Evolutionary conservation across 2,113 vertebrate genomes (phyloP), one percentile per base, ranked within the genome.

Genomic region (Psittacara wagleri): DNA sequence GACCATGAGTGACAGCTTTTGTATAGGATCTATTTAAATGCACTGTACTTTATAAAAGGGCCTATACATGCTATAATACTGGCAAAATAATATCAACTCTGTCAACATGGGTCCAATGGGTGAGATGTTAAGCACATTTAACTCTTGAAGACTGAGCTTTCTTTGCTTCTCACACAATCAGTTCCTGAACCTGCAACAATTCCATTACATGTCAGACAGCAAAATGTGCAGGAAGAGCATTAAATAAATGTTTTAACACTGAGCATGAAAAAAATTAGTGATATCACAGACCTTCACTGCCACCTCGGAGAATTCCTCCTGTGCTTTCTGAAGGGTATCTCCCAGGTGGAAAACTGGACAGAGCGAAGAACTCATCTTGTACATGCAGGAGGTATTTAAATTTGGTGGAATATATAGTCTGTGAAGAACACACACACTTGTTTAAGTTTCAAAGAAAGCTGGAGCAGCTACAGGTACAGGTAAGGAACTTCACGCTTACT

Each of bases 281-380:
- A 1, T 48, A 17, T 17, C 73, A 94, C 95, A 75, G 72, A 99
- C 99, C 99, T 98, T 97, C 41, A 99, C 39, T 5, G 98, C 98
- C 83, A 98, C 88, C 4, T 98, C 96, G 20, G 98, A 96, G 96
- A 99, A 99, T 39, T 97, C 98, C 64, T 99, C 98, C 39, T 98
- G 98, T 7, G 97, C 97, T 81, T 98, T 97, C 52, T 13, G 92
- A 41, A 99, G 96, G 31, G 98, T 94, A 64, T 99, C 98, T 68
- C 98, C 98, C 61, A 99, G 97, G 23, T 96, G 97, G 95, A 99
- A 99, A 92, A 99, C 97, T 14, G 99, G 99, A 83, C 98, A 99
- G 54, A 96, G 76, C 0, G 88, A 95, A 83, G 98, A 97, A 64
- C 59, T 94, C 18, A 18, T 75, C 61, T 96, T 94, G 86, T 97